Evolutionary conservation across 2,797 vertebrate species (phyloP).

Genomic region (Tiaroga cobitis): DNA sequence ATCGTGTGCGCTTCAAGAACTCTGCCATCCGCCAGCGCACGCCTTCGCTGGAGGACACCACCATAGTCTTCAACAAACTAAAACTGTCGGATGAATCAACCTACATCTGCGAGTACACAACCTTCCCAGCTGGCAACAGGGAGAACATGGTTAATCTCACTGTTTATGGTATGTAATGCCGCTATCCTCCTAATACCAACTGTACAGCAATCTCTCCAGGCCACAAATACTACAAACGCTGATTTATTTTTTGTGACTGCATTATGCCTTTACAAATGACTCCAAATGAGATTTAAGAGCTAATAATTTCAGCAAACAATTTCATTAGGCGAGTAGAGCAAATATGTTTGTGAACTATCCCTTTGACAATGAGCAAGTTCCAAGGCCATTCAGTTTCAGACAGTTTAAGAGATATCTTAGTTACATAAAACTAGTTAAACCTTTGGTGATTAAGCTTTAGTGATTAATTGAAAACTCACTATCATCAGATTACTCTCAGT

Average conservation of each 20-base stretch:
- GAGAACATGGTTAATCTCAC: conserved; percentile 96
- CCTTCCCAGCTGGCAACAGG: conserved; percentile 93
- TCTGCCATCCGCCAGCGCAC: conserved; percentile 87
- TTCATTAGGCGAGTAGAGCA: neutral
- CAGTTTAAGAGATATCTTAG: neutral
- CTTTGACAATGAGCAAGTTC: neutral
- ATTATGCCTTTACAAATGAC: neutral
- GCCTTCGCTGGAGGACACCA: conserved; percentile 88
- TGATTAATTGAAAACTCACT: conserved; percentile 20
- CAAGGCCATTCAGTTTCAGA: neutral
- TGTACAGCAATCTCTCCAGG: neutral
- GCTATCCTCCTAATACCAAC: neutral
- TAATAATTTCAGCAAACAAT: neutral
- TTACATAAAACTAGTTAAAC: conserved; percentile 22
- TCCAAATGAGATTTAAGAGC: neutral
- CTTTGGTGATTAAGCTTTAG: conserved; percentile 24
- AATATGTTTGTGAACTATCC: neutral
- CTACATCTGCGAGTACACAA: conserved; percentile 99
- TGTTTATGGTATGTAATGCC: conserved; percentile 83
- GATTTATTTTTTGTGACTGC: neutral
- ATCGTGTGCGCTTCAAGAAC: conserved; percentile 87
- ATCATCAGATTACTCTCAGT: conserved; percentile 13
- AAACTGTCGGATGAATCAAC: conserved; percentile 89
- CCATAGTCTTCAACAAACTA: conserved; percentile 87
- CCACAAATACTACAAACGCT: neutral